Evolutionary conservation across 1,140 invertebrate species (phyloP).

Genomic region (Tetramorium alpestre): DNA sequence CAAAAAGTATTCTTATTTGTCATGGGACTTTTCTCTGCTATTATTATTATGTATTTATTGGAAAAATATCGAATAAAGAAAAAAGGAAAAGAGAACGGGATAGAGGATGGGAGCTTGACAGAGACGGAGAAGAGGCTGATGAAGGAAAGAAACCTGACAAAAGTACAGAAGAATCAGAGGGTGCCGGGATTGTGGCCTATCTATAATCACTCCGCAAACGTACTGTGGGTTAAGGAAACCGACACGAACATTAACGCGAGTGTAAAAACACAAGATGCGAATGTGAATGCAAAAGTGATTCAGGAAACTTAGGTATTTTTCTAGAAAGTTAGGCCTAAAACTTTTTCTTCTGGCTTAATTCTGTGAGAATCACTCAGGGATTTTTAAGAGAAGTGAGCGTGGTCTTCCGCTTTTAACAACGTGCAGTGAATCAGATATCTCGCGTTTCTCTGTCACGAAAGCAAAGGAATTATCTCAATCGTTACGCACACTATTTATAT

Average conservation of each 20-base stretch:
- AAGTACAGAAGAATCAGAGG: background rate
- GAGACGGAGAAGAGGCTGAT: background rate
- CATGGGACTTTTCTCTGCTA: too few relatives aligned
- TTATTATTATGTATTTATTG: background rate
- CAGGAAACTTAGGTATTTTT: background rate
- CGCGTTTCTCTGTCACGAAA: background rate
- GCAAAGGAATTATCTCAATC: background rate
- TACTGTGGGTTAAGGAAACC: background rate
- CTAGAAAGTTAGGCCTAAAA: background rate
- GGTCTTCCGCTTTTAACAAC: background rate
- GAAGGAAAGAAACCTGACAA: background rate
- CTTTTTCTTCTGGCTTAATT: background rate
- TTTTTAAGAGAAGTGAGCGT: background rate
- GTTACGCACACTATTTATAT: background rate
- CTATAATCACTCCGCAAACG: background rate
- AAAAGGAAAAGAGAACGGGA: background rate
- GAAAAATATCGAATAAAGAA: background rate
- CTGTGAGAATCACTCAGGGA: slow-evolving; percentile 22
- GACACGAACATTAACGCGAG: background rate
- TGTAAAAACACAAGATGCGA: background rate
- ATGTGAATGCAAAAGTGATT: background rate
- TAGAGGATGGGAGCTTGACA: background rate
- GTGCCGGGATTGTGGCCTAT: background rate
- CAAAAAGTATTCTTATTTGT: too few relatives aligned
- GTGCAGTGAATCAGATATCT: background rate